Percentiles rank a stretch among this genome's conserved stretches.
phyloP scores from a whole-genome alignment of 1,140 invertebrate genomes.

The Trachelipus rathkii region DNA sequence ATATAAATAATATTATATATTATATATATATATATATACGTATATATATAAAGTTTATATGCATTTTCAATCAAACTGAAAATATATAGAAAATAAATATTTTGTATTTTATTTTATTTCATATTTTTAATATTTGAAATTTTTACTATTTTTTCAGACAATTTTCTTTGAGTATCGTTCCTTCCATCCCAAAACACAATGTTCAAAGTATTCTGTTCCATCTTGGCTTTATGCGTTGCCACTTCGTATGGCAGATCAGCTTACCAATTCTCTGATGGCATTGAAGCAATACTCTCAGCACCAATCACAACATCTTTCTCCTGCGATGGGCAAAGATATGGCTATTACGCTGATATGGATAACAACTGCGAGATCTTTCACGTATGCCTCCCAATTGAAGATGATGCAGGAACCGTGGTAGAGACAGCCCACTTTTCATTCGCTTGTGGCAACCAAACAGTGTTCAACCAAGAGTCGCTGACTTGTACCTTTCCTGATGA shows the following conservation, averaged over 20 bases:
- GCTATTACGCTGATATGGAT: constrained; percentile 81
- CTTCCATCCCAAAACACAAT: too few relatives aligned
- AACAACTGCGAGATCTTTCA: constrained; percentile 84
- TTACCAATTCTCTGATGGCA: constrained; percentile 33
- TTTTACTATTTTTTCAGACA: too few relatives aligned
- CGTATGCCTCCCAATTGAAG: constrained; percentile 57
- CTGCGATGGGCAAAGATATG: constrained; percentile 69
- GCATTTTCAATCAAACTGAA: too few relatives aligned
- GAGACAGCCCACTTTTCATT: constrained; percentile 47
- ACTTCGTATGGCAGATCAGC: constrained; percentile 26
- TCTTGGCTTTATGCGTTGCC: constrained; percentile 22
- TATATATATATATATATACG: too few relatives aligned
- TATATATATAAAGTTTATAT: too few relatives aligned
- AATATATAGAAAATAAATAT: too few relatives aligned
- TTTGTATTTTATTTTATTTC: too few relatives aligned
- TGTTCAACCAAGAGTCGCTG: constrained; percentile 49
- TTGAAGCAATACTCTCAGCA: constrained; percentile 22
- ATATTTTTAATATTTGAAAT: too few relatives aligned
- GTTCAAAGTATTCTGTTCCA: background rate
- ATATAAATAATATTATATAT: too few relatives aligned
- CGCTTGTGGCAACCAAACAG: constrained; percentile 49
- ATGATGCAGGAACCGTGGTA: constrained; percentile 20
- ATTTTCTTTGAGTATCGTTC: too few relatives aligned
- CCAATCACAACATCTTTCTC: constrained; percentile 55
- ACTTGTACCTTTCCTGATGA: constrained; percentile 48